phyloP scores from a whole-genome alignment of 2,113 vertebrate species.

The Perca flavescens region DNA sequence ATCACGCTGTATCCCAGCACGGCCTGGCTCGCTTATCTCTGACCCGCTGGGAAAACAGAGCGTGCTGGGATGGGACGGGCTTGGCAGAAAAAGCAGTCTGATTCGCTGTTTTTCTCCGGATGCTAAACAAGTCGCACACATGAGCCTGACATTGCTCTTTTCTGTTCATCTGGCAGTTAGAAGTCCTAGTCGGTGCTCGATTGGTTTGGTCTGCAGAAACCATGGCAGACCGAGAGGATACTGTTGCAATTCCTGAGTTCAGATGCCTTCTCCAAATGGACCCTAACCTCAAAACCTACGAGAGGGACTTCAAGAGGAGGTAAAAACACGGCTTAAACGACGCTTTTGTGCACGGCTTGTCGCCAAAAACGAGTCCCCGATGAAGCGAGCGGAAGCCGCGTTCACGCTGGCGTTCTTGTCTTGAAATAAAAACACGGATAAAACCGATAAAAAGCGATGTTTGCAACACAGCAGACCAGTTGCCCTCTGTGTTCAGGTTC shows the following conservation, averaged over 20 bases:
- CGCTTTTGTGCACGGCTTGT: slow-evolving; percentile 3
- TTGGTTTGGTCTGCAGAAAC: slow-evolving; percentile 74
- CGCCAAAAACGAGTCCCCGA: slow-evolving; percentile 7
- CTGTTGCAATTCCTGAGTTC: slow-evolving; percentile 78
- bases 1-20: slow-evolving; percentile 23
- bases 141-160: background rate
- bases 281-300: slow-evolving; percentile 78
- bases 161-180: slow-evolving; percentile 2
- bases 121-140: slow-evolving; percentile 10
- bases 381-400: slow-evolving; percentile 4
- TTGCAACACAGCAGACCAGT: background rate
- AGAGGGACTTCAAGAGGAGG: slow-evolving; percentile 86
- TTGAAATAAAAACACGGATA: background rate
- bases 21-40: slow-evolving; percentile 7
- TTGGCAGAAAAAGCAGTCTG: slow-evolving; percentile 11
- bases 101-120: slow-evolving; percentile 39
- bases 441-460: slow-evolving; percentile 6
- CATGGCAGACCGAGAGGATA: slow-evolving; percentile 83
- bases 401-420: background rate
- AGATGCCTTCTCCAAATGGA: slow-evolving; percentile 82
- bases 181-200: slow-evolving; percentile 71
- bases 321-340: slow-evolving; percentile 70
- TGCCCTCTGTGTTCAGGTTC: slow-evolving; percentile 8
- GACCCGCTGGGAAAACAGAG: slow-evolving; percentile 4
- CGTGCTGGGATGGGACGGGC: slow-evolving; percentile 54